Evolutionary conservation across 1,140 invertebrate species (phyloP).

Genomic region (Microplitis mediator): DNA sequence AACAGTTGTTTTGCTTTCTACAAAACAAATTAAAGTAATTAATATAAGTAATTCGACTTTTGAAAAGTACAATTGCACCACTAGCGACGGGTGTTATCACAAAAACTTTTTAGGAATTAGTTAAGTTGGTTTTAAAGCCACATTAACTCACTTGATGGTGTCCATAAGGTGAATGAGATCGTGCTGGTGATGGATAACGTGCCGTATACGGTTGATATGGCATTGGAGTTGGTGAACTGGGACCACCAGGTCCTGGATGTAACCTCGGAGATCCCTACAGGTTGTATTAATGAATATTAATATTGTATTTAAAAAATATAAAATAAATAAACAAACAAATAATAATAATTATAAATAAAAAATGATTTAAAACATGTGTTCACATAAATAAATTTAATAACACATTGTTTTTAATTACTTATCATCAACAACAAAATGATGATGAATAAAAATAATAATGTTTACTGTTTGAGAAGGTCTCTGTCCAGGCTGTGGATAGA

Average conservation of each 20-base stretch:
- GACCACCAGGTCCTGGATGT: slow-evolving; percentile 56
- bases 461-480: slow-evolving; percentile 59
- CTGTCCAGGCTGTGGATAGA: slow-evolving; percentile 57
- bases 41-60: neutral
- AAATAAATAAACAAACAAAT: neutral
- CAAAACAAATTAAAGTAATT: neutral
- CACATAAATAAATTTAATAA: neutral
- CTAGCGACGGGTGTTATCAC: neutral
- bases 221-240: slow-evolving; percentile 59
- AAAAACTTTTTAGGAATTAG: slow-evolving; percentile 12
- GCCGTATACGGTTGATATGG: slow-evolving; percentile 60
- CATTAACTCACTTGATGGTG: slow-evolving; percentile 58
- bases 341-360: neutral
- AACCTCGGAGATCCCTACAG: slow-evolving; percentile 57
- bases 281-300: slow-evolving; percentile 8
- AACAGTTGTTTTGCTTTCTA: neutral
- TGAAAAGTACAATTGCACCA: neutral
- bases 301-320: neutral
- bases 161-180: slow-evolving; percentile 63
- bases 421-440: slow-evolving; percentile 10
- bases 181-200: slow-evolving; percentile 57
- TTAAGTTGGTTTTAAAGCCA: neutral
- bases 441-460: slow-evolving; percentile 4
- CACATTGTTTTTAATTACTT: neutral
- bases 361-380: neutral